These are phyloP conservation scores for Telenomus remus DNA, from an alignment of 1,140 invertebrate species.

Conservation along the genomic window DNA sequence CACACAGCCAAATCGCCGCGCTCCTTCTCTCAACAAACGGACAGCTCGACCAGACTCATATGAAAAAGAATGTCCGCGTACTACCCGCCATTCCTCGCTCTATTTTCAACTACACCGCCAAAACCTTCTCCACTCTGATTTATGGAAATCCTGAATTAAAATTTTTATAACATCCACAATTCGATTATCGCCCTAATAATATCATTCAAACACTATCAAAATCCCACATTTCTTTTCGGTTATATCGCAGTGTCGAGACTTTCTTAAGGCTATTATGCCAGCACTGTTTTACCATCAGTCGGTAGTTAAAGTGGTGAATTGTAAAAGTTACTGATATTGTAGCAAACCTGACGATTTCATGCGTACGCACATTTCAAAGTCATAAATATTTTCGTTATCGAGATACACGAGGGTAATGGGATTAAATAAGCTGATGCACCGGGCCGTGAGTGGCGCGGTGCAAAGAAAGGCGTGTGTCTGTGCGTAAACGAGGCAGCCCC, in stretches of 20 bases:
- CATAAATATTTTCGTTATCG: slow-evolving; percentile 35
- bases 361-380: slow-evolving; percentile 1
- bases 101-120: slow-evolving; percentile 38
- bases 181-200: too few relatives aligned
- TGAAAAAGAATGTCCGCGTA: slow-evolving; percentile 51
- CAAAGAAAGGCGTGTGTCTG: slow-evolving; percentile 42
- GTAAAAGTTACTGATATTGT: background rate
- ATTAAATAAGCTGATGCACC: slow-evolving; percentile 27
- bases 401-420: slow-evolving; percentile 41
- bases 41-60: slow-evolving; percentile 45
- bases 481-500: slow-evolving; percentile 65
- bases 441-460: slow-evolving; percentile 1
- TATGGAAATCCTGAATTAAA: too few relatives aligned
- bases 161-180: too few relatives aligned
- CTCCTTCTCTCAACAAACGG: slow-evolving; percentile 17
- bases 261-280: background rate
- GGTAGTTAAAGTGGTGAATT: slow-evolving; percentile 9
- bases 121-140: too few relatives aligned
- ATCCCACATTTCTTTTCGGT: too few relatives aligned
- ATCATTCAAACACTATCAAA: too few relatives aligned
- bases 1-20: slow-evolving; percentile 28
- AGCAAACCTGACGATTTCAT: too few relatives aligned
- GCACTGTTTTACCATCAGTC: slow-evolving; percentile 24
- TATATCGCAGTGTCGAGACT: too few relatives aligned
- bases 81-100: slow-evolving; percentile 30